Evolutionary conservation across 2,888 invertebrate genomes (phyloP), one percentile per base, ranked within the genome.

Genomic region (Tenthredo distinguenda): DNA sequence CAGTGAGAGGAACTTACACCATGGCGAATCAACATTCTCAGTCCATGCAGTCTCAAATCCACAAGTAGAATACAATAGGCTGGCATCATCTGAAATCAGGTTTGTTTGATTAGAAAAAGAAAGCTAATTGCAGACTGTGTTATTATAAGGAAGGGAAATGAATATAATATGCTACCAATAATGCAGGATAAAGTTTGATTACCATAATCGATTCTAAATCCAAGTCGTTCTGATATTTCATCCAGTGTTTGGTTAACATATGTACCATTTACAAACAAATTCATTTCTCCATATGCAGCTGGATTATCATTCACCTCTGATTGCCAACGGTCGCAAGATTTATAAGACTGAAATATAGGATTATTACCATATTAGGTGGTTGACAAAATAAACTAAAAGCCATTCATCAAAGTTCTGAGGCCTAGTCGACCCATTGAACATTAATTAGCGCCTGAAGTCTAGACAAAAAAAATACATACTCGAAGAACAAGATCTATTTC

Each of bases 1-100:
- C 85, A 94, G 90, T 87, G 96, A 95, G 91, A 98, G 96, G 50
- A 96, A 94, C 87, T 95, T 94, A 94, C 98, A 98, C 98, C 98
- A 98, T 0, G 97, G 96, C 7, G 98, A 97, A 62, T 91, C 89
- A 47, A 91, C 90, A 86, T 94, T 93, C 88, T 95, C 95, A 86
- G 95, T 94, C 97, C 97, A 97, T n/a, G 98, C 96, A 5, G 97
- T 97, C 94, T 98, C 98, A 93, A 96, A 98, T 0, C 96, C 96
- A 93, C 98, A 98, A 58, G 96, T 95, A 88, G 95, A 95, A 91
- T 97, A 97, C 94, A 98, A 96, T 65, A 96, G 92, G 86, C 94
- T 93, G 82, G 96, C 94, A 87, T 95, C 95, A 84, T 95, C 96
- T 96, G 93, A 86, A 93, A 90, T 90, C 31, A 55, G 31, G 10